phyloP scores from a whole-genome alignment of 2,797 vertebrate species.

The Neosilurus hyrtlii region DNA sequence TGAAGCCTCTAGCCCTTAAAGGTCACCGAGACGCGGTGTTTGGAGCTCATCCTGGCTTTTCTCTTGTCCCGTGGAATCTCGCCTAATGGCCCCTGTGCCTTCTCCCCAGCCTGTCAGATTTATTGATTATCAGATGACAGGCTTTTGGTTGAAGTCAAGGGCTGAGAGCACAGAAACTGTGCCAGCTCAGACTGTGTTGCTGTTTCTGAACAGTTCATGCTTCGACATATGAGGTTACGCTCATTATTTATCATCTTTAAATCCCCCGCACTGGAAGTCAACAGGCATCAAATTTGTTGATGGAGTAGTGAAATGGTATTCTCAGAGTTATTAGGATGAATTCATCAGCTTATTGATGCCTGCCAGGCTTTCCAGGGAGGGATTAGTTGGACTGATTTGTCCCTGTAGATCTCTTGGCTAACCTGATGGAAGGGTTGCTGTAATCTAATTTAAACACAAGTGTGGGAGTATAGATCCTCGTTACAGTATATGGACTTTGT shows the following conservation, averaged over 20 bases:
- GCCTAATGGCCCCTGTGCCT: conserved; percentile 43
- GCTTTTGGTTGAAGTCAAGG: conserved; percentile 37
- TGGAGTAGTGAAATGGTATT: conserved; percentile 34
- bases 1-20: neutral
- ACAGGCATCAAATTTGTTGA: conserved; percentile 22
- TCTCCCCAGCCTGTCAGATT: conserved; percentile 40
- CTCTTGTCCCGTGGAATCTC: conserved; percentile 34
- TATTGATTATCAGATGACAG: conserved; percentile 54
- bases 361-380: conserved; percentile 42
- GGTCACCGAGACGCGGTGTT: conserved; percentile 6
- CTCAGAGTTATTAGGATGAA: conserved; percentile 34
- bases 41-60: conserved; percentile 22
- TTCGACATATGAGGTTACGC: conserved; percentile 28
- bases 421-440: conserved; percentile 31
- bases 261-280: conserved; percentile 20
- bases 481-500: conserved; percentile 25
- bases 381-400: conserved; percentile 35
- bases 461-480: conserved; percentile 20
- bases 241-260: conserved; percentile 37
- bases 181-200: conserved; percentile 9
- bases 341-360: conserved; percentile 34
- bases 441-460: conserved; percentile 23
- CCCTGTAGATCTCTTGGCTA: conserved; percentile 37
- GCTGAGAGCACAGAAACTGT: conserved; percentile 20
- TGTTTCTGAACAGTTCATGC: conserved; percentile 33